Evolutionary conservation across 2,888 invertebrate species (phyloP), one percentile per base, ranked within the genome.

Genomic region (Ichneumoninae sp.): DNA sequence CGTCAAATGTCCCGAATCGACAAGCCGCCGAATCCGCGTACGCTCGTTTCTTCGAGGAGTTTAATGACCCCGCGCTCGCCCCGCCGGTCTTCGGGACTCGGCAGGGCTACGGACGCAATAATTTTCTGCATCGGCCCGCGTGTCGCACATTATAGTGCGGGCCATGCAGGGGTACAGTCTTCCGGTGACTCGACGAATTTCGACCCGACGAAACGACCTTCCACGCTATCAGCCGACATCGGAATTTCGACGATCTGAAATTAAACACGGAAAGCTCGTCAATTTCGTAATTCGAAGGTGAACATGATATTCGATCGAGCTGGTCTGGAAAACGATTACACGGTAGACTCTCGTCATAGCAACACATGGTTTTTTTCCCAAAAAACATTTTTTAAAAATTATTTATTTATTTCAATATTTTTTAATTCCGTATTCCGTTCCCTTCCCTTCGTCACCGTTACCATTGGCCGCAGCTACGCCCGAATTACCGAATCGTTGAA

Each of bases 11-110:
- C 54, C 19, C 60, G 40, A n/a, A 73, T 7, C 22, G 22, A 7
- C 6, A 26, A 60, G 0, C 26, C 10, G 33, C 30, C 33, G 26
- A 33, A 69, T 69, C 50, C 26, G 10, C n/a, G 7, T 13, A 68
- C 22, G 70, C 30, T 33, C 60, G 57, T 50, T 77, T 54, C 7
- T 63, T 65, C n/a, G 36, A n/a, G 40, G 54, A 77, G 82, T 77
- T 78, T 22, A 77, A 77, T 66, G 82, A 77, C 71, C 52, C 71
- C 36, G 44, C 30, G 10, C 19, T 54, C 40, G 54, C 52, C 2
- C 57, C 22, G 22, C 57, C 2, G 19, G 57, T 22, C 57, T 13
- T 57, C 54, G 57, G 1, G 26, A 26, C 57, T 57, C 19, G 57
- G 26, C 26, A 19, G 60, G 60, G 36, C 36, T 16, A 65, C 65